phyloP scores from a whole-genome alignment of 2,797 vertebrate species.

The Morelia viridis region DNA sequence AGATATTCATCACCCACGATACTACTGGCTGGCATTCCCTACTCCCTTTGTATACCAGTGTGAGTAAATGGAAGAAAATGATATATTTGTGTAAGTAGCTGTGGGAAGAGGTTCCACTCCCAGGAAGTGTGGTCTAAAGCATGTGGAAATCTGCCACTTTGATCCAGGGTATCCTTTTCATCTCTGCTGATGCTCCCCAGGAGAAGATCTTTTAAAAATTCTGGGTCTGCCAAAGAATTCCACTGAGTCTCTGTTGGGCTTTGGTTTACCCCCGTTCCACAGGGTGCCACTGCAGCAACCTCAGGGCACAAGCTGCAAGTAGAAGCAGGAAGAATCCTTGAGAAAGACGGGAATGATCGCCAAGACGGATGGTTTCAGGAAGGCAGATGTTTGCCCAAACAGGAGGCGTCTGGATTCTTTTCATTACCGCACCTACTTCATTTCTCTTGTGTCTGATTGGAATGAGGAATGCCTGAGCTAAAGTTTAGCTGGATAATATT shows the following conservation, averaged over 20 bases:
- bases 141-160: background rate
- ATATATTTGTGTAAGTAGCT: background rate
- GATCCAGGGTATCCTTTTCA: background rate
- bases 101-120: background rate
- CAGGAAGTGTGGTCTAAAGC: background rate
- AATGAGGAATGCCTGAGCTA: background rate
- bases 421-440: background rate
- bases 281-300: background rate
- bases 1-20: background rate
- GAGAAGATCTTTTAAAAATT: background rate
- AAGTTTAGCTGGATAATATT: background rate
- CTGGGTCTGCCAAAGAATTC: background rate
- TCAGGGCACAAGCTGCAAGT: background rate
- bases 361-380: background rate
- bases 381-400: slow-evolving; percentile 1
- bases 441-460: background rate
- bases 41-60: background rate
- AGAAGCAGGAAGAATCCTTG: background rate
- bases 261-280: background rate
- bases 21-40: background rate
- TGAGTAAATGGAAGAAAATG: background rate
- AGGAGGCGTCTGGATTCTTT: slow-evolving; percentile 3
- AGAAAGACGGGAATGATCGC: background rate
- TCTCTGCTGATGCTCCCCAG: background rate
- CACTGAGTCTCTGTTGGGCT: background rate